Conservation (phyloP, 2,113 vertebrate species). For the Myiopsitta monachus region DNA sequence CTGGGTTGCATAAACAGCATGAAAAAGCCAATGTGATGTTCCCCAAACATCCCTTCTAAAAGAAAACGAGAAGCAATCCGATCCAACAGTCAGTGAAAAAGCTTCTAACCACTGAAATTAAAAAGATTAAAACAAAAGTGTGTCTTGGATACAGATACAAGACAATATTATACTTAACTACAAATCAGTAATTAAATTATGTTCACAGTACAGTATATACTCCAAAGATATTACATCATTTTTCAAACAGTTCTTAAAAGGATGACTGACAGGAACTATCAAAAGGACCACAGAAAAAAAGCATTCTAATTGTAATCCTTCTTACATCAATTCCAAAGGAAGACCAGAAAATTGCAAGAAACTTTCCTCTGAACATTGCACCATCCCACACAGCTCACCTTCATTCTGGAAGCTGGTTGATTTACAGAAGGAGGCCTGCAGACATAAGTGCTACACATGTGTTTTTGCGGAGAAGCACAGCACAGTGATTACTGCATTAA, state of each 20-base stretch:
- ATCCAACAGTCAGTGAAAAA: background rate
- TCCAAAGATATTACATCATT: background rate
- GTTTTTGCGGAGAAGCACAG: background rate
- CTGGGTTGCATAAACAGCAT: background rate
- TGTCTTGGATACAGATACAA: background rate
- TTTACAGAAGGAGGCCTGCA: background rate
- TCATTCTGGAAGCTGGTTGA: background rate
- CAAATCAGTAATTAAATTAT: background rate
- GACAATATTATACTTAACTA: background rate
- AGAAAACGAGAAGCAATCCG: background rate
- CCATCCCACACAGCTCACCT: background rate
- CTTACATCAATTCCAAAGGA: background rate
- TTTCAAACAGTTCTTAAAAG: background rate
- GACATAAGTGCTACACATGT: background rate
- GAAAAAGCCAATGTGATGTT: background rate
- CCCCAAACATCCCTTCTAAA: background rate
- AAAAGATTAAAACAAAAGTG: background rate
- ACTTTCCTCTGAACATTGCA: background rate
- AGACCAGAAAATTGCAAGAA: background rate
- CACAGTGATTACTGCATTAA: background rate
- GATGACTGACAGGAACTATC: background rate
- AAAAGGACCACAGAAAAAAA: background rate
- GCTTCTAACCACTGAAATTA: background rate
- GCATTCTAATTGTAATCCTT: background rate
- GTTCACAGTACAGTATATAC: background rate